Base-by-base conservation (phyloP, 2,797 vertebrate genomes). In the Discoglossus pictus region DNA sequence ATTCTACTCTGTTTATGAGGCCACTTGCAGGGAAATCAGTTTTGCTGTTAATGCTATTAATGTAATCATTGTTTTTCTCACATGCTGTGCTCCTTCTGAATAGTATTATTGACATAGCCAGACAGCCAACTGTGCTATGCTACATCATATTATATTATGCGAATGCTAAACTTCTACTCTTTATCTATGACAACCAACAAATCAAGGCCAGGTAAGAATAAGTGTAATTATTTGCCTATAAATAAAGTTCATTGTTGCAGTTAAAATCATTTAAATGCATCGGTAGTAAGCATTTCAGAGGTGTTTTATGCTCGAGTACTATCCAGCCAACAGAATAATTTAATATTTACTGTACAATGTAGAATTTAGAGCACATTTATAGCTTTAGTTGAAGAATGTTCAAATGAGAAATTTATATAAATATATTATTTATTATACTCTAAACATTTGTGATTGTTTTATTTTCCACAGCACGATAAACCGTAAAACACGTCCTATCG, bases 41-140 rank as follows among this genome's bases (percentile, higher is more conserved):
- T 68, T 52, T 43, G 24, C 13, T 36, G 24, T 24, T 68, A 44
- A 34, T 68, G 38, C 4, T 35, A 68, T 60, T 68, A 52, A 43
- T 52, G 27, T 16, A 51, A 51, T 67, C 23, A 67, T 59, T 59
- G 54, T 15, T 67, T 59, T 13, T 3, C n/a, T 40, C 35, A 17
- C 44, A 34, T 16, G 20, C 40, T 56, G 52, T 46, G 52, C 23
- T 38, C 24, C 18, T 15, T 15, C 18, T 38, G n/a, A 55, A 65
- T 44, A 46, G n/a, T 18, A 16, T 34, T 25, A 55, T 47, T 47
- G 63, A 53, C 17, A 36, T 35, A 36, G 31, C 1, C 15, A 53
- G 27, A 18, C 51, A 35, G 10, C 51, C 16, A 36, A 53, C 31
- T 53, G 51, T 12, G 27, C 27, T 35, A 10, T 36, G 3, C 11